Base-by-base conservation (phyloP, 2,113 vertebrate genomes). In the Menidia beryllina region DNA sequence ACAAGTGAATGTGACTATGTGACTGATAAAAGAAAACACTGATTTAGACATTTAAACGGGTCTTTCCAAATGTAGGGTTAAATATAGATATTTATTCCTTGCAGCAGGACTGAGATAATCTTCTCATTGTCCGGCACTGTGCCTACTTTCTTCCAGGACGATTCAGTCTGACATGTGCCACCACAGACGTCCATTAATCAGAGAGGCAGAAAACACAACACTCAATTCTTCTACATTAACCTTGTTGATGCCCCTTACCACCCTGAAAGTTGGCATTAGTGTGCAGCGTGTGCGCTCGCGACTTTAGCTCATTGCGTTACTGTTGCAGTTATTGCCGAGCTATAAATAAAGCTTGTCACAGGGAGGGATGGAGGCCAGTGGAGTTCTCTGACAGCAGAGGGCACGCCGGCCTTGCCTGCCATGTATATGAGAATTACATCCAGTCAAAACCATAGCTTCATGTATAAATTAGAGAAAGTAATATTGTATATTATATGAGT, bases 381-480 rank as follows among this genome's bases (percentile, higher is more conserved):
- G 85, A 80, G 89, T 72, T 51, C 56, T 83, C 53, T 91, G 92
- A 92, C 92, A 92, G 86, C 66, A 92, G 91, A 93, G 93, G 93
- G 84, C 90, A 91, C 27, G 47, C 50, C 61, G 87, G 90, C 90
- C 90, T 92, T 91, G 90, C 87, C 85, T 88, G 79, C 61, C 34
- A 80, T 61, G 83, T 85, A 90, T 78, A 79, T 34, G 61, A 56
- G 66, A 68, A 88, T 87, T 88, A 81, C 88, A 86, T 82, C 65
- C 76, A 75, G 67, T 80, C 67, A 86, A 81, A 64, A 26, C 57
- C 38, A 60, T 26, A 43, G 25, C 21, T 77, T 52, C 58, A 21
- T 39, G 30, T 1, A 11, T 7, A n/a, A 9, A 17, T 60, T 41
- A 48, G 20, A 59, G 15, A 64, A 3, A 41, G 20, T 25, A 49